Percentiles rank a stretch among this genome's conserved stretches.
Evolutionary conservation across 2,797 vertebrate species (phyloP).

Genomic region (Cetoscarus ocellatus): DNA sequence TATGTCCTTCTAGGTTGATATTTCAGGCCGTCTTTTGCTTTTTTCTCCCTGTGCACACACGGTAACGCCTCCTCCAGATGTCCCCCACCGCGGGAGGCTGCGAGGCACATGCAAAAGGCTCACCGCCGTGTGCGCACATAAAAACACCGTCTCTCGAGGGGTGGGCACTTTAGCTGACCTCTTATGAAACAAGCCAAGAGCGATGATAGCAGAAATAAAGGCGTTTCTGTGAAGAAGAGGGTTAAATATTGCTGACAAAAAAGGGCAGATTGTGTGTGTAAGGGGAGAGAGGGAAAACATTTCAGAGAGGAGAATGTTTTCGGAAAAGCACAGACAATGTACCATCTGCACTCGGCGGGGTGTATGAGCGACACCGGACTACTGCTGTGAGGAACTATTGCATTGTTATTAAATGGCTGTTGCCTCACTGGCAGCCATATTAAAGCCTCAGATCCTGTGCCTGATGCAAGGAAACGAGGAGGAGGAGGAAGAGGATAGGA

Average conservation of each 20-base stretch:
- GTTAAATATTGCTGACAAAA: constrained; percentile 59
- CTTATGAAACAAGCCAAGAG: constrained; percentile 63
- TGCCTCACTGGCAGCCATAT: constrained; percentile 83
- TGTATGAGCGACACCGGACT: constrained; percentile 76
- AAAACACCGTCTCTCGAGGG: constrained; percentile 50
- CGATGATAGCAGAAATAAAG: constrained; percentile 35
- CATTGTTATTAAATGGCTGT: constrained; percentile 86
- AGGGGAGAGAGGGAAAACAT: constrained; percentile 48
- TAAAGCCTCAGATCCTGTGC: constrained; percentile 78
- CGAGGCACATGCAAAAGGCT: constrained; percentile 65
- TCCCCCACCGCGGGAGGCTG: constrained; percentile 76
- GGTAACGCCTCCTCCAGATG: constrained; percentile 82
- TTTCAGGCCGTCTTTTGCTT: constrained; percentile 63
- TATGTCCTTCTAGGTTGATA: constrained; percentile 77
- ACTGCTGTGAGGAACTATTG: constrained; percentile 85
- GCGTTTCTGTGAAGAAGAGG: constrained; percentile 53
- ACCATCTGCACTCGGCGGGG: constrained; percentile 85
- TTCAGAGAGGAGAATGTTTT: constrained; percentile 74
- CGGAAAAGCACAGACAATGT: constrained; percentile 80
- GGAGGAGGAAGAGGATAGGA: constrained; percentile 16
- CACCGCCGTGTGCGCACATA: constrained; percentile 49
- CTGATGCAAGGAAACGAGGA: constrained; percentile 69
- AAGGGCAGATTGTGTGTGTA: constrained; percentile 30
- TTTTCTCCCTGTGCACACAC: constrained; percentile 57
- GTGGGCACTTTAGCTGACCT: constrained; percentile 65